Evolutionary conservation across 2,113 vertebrate species (phyloP).

Genomic region (Stigmatopora argus): DNA sequence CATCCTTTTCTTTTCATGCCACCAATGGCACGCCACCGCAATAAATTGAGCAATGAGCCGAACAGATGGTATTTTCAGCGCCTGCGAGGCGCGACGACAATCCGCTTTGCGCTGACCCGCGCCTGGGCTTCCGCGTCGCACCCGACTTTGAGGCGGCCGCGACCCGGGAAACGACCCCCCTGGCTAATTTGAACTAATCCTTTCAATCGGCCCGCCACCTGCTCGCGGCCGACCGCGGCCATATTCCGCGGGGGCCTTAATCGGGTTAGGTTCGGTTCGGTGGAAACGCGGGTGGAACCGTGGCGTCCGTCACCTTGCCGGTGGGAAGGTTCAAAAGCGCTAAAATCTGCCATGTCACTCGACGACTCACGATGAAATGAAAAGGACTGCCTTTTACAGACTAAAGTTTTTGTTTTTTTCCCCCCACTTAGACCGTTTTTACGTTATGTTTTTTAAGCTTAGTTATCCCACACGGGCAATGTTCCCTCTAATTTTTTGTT

Average conservation of each 20-base stretch:
- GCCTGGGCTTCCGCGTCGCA: conserved; percentile 15
- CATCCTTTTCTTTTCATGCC: not conserved
- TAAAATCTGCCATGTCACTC: too few relatives aligned
- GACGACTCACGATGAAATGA: too few relatives aligned
- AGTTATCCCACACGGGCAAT: too few relatives aligned
- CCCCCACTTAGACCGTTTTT: too few relatives aligned
- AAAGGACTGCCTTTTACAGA: too few relatives aligned
- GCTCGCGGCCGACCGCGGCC: conserved; percentile 4
- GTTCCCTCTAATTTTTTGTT: too few relatives aligned
- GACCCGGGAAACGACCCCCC: conserved; percentile 30
- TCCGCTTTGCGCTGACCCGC: conserved; percentile 34
- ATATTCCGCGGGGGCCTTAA: conserved; percentile 4
- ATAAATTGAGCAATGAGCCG: conserved; percentile 13
- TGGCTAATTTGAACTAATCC: conserved; percentile 43
- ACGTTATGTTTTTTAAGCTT: too few relatives aligned
- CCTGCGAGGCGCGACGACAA: conserved; percentile 29
- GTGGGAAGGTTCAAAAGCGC: not conserved
- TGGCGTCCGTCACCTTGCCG: not conserved
- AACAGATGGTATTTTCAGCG: conserved; percentile 28
- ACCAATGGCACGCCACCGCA: not conserved
- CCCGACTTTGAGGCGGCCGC: conserved; percentile 15
- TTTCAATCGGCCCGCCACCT: conserved; percentile 38
- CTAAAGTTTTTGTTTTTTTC: too few relatives aligned
- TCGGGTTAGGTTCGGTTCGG: conserved; percentile 10
- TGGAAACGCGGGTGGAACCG: conserved; percentile 3